Evolutionary conservation across 2,113 vertebrate species (phyloP).

Genomic region (Microtus oregoni): DNA sequence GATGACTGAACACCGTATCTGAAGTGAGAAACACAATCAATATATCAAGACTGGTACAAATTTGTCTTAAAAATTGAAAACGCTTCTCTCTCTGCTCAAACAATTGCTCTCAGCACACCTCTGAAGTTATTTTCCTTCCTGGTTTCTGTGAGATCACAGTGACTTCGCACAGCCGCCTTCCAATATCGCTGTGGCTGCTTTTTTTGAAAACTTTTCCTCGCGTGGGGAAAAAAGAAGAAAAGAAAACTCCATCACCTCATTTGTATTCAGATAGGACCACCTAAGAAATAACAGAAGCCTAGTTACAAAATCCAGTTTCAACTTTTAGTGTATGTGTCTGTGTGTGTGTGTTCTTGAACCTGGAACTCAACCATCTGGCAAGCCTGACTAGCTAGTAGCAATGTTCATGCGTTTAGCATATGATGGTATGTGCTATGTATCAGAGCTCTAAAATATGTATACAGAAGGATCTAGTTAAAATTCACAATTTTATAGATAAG

Average conservation of each 20-base stretch:
- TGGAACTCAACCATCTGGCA: background rate
- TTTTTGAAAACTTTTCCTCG: constrained; percentile 19
- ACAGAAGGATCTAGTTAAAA: background rate
- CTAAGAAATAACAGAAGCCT: constrained; percentile 27
- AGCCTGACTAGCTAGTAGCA: background rate
- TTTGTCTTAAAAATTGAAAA: constrained; percentile 27
- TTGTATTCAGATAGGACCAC: constrained; percentile 35
- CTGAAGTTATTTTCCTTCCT: constrained; percentile 47
- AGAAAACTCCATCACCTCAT: background rate
- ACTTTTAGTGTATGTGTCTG: background rate
- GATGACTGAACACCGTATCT: background rate
- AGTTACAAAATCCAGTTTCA: background rate
- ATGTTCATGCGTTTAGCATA: background rate
- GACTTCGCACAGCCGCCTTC: constrained; percentile 14
- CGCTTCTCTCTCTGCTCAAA: background rate
- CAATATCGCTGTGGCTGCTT: background rate
- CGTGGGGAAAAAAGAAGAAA: background rate
- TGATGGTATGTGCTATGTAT: background rate
- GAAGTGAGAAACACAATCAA: constrained; percentile 46
- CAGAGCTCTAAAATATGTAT: background rate
- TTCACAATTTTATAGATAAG: background rate
- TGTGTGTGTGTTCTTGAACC: background rate
- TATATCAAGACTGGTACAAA: background rate
- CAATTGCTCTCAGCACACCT: background rate
- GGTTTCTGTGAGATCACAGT: background rate